Evolutionary conservation across 2,888 invertebrate species (phyloP), one percentile per base, ranked within the genome.

Genomic region (Tiphia femorata): DNA sequence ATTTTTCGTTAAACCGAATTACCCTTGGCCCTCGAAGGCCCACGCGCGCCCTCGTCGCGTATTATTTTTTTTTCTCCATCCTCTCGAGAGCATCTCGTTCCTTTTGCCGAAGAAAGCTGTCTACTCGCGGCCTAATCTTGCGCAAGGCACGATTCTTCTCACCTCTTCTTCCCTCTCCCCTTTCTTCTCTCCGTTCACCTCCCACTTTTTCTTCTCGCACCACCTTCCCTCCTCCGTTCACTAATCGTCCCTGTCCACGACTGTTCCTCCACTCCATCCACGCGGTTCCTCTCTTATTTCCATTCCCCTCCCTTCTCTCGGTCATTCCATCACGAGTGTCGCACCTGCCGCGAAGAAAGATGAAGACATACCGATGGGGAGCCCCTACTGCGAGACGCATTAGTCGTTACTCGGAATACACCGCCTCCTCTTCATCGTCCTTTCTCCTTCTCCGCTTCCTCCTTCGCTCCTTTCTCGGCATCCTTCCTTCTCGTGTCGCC

Each of bases 331-430:
- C 59, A 54, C 44, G 41, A 59, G 62, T 58, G 56, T 59, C 61
- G 59, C 68, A 68, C 68, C 70, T 69, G 67, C 67, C 61, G 58
- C 49, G 60, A 62, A 59, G 62, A 53, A 58, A 51, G 62, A 69
- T 74, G 66, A 68, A 74, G 73, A 74, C 68, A 70, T 66, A 64
- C 61, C 59, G 67, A 73, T 70, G 62, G 58, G 44, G 53, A 43
- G 53, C 54, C 54, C 75, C 75, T 55, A 76, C 70, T 70, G 76
- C 52, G 75, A 69, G 70, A 72, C 52, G 67, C 71, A 71, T 75
- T 65, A 70, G 64, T 53, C 53, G 47, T 57, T 48, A 44, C 50
- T 12, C 54, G 35, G 42, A 47, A 44, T 48, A 47, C 46, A 42
- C 50, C 55, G 44, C 40, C 17, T 19, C 30, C 47, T 44, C 44